phyloP scores from a whole-genome alignment of 35 echinoderm and acorn worm genomes.

The Hemicentrotus pulcherrimus region DNA sequence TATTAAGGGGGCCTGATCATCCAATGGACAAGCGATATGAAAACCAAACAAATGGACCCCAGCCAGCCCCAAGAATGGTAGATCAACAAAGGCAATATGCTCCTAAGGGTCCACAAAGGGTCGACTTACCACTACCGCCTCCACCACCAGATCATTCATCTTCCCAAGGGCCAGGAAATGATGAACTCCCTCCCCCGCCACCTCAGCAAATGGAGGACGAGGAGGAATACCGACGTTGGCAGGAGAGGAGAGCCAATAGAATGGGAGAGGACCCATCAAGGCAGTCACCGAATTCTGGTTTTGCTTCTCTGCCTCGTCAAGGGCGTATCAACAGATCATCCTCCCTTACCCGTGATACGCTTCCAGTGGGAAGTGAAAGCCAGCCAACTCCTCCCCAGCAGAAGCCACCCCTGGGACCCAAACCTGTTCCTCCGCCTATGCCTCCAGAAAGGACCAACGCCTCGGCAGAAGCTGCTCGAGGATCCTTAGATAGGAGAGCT shows the following conservation, averaged over 20 bases:
- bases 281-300: constrained; percentile 43
- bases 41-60: not conserved
- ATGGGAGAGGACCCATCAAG: constrained; percentile 36
- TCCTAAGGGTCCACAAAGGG: constrained; percentile 9
- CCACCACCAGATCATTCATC: constrained; percentile 7
- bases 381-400: constrained; percentile 65
- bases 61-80: constrained; percentile 19
- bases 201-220: constrained; percentile 34
- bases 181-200: constrained; percentile 46
- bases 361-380: constrained; percentile 54
- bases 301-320: constrained; percentile 84
- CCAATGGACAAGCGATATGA: not conserved
- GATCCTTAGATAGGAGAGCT: not conserved
- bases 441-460: constrained; percentile 55
- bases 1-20: not conserved
- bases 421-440: constrained; percentile 69
- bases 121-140: not conserved
- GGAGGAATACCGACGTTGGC: constrained; percentile 25
- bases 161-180: not conserved
- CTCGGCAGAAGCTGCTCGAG: constrained; percentile 22
- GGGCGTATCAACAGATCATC: constrained; percentile 80
- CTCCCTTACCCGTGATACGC: constrained; percentile 46
- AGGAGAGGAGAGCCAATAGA: constrained; percentile 26
- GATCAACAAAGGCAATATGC: constrained; percentile 38
- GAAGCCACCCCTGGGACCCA: constrained; percentile 72